Evolutionary conservation across 2,888 invertebrate species (phyloP), one percentile per base, ranked within the genome.

Genomic region (Vesta saturnalis): DNA sequence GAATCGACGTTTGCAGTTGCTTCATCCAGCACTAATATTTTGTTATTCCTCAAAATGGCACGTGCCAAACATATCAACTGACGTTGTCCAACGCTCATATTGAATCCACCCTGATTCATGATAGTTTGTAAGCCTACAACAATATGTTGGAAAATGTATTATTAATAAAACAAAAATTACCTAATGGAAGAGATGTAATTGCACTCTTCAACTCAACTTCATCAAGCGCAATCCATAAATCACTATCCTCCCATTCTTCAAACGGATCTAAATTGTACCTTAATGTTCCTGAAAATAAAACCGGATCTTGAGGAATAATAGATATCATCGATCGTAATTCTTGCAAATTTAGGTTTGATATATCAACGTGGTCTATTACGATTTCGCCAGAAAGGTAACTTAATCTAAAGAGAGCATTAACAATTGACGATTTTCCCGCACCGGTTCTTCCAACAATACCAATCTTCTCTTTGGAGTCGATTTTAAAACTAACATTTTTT

Each of bases 181-280:
- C 23, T 5, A 16, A 4, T 0, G 91, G 86, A 69, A 92, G 79
- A 35, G 87, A 91, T 68, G 84, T 81, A 35, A 94, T 88, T 0
- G 89, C 88, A 57, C 90, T 89, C 78, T 94, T 94, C 22, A 96
- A 78, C 78, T 93, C 91, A 57, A 93, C 92, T 84, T 95, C 93
- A 74, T 94, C 94, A 19, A 97, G 83, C 0, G 94, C 94, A 70
- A 89, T 87, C 96, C 96, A 96, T 0, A 97, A 84, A 65, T 91
- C 88, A 12, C 88, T 87, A 77, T 96, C 96, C 0, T 89, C 86
- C 79, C 92, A 93, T 77, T 92, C 90, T 71, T 92, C 89, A 81
- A 96, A 95, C 0, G 96, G 96, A 85, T 97, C 96, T 67, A 97
- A 86, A 85, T 97, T 97, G 78, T 92, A 91, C 1, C 97, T 87